A percentile compares a stretch with the other conserved stretches of the same genome.
phyloP scores from a whole-genome alignment of 2,888 invertebrate genomes.

The Priocnemis perturbator region DNA sequence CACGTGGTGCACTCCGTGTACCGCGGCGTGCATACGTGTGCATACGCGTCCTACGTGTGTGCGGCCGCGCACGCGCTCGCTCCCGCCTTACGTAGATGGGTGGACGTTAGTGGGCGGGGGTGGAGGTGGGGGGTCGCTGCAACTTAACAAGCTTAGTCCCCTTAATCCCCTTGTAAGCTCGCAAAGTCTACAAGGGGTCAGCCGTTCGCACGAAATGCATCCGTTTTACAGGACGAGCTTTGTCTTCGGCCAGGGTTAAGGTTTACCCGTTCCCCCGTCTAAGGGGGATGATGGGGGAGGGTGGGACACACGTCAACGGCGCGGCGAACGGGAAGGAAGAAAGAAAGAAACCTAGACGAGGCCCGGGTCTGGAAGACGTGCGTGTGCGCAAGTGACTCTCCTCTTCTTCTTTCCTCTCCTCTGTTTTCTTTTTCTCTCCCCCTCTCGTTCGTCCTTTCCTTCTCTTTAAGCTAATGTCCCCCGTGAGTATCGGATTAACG shows the following conservation, averaged over 20 bases:
- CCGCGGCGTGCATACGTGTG: conserved; percentile 27
- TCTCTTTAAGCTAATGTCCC: too few relatives aligned
- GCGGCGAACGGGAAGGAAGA: conserved; percentile 5
- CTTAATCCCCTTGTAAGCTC: conserved; percentile 75
- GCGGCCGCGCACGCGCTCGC: neutral
- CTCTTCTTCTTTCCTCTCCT: neutral
- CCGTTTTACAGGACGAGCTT: conserved; percentile 68
- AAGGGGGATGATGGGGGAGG: conserved; percentile 37
- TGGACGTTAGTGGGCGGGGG: conserved; percentile 10
- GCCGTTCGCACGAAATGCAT: conserved; percentile 74
- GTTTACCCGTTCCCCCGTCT: conserved; percentile 44
- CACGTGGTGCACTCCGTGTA: conserved; percentile 11
- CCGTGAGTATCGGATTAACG: too few relatives aligned
- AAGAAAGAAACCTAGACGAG: too few relatives aligned
- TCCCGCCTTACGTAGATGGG: neutral
- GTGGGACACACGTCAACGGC: conserved; percentile 2
- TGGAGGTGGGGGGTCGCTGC: conserved; percentile 62
- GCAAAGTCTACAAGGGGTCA: conserved; percentile 76
- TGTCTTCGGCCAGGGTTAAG: conserved; percentile 58
- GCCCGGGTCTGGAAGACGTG: too few relatives aligned
- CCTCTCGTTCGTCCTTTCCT: neutral
- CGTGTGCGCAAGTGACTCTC: neutral
- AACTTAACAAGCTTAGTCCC: conserved; percentile 75
- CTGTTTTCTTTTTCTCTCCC: neutral
- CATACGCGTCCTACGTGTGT: neutral